phyloP scores from a whole-genome alignment of 1,140 invertebrate species.

The Amyelois transitella region DNA sequence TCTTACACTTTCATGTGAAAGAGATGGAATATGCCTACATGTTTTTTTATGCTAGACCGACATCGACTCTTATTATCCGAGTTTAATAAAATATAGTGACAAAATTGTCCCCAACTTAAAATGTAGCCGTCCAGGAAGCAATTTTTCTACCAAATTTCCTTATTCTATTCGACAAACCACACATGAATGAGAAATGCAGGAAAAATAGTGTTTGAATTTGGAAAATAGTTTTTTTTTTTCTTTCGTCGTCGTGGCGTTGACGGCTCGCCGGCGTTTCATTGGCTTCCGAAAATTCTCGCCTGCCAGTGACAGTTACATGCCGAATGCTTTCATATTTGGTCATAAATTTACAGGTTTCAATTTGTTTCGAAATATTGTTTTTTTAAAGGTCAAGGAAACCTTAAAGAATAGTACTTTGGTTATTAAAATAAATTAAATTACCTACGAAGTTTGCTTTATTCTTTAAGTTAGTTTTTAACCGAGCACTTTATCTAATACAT shows the following conservation, averaged over 20 bases:
- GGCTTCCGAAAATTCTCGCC: background rate
- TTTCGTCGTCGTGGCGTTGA: background rate
- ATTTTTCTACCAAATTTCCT: background rate
- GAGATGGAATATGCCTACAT: too few relatives aligned
- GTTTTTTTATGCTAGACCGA: too few relatives aligned
- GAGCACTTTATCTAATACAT: too few relatives aligned
- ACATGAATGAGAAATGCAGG: background rate
- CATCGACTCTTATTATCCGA: too few relatives aligned
- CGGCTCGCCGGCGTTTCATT: background rate
- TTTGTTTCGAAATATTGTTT: background rate
- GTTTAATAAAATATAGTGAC: too few relatives aligned
- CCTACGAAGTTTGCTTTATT: too few relatives aligned
- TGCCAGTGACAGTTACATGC: background rate
- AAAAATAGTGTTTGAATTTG: background rate
- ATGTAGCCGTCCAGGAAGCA: background rate
- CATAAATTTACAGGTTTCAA: background rate
- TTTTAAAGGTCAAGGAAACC: too few relatives aligned
- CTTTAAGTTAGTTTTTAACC: too few relatives aligned
- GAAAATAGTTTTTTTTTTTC: background rate
- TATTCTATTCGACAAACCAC: background rate
- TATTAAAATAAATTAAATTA: too few relatives aligned
- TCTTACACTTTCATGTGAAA: too few relatives aligned
- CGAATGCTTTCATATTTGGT: background rate
- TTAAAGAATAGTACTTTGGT: too few relatives aligned
- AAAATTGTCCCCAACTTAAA: too few relatives aligned